phyloP scores from a whole-genome alignment of 2,888 invertebrate genomes.

The Caenorhabditis uteleia region DNA sequence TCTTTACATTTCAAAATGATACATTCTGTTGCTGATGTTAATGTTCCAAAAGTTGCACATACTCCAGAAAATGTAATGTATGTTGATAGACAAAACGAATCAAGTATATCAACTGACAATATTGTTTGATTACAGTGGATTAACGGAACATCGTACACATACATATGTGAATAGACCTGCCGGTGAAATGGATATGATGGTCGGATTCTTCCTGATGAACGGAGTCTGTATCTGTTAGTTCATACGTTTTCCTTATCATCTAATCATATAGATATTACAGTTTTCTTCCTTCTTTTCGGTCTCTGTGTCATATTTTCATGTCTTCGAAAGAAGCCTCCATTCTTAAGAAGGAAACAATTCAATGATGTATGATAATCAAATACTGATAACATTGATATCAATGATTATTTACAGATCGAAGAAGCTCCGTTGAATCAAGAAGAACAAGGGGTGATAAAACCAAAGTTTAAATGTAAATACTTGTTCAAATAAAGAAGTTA shows the following conservation, averaged over 20 bases:
- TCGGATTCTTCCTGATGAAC: slow-evolving; percentile 68
- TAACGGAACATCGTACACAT: slow-evolving; percentile 33
- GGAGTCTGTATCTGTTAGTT: slow-evolving; percentile 63
- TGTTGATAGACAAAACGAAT: background rate
- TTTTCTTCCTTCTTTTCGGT: slow-evolving; percentile 63
- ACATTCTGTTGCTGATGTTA: slow-evolving; percentile 6
- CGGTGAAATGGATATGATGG: slow-evolving; percentile 67
- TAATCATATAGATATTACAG: slow-evolving; percentile 30
- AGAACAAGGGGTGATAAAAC: slow-evolving; percentile 11
- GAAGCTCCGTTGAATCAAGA: slow-evolving; percentile 3
- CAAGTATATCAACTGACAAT: background rate
- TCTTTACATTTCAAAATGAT: no score
- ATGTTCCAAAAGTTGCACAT: slow-evolving; percentile 15
- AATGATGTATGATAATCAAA: slow-evolving; percentile 18
- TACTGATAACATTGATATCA: background rate
- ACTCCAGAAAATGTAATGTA: slow-evolving; percentile 12
- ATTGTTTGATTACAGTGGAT: slow-evolving; percentile 14
- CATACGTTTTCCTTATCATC: background rate
- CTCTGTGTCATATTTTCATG: slow-evolving; percentile 64
- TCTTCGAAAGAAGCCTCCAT: slow-evolving; percentile 47
- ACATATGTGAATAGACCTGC: slow-evolving; percentile 44
- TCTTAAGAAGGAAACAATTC: slow-evolving; percentile 9
- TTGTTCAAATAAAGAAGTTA: background rate
- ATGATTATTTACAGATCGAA: slow-evolving; percentile 17
- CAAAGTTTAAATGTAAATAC: slow-evolving; percentile 31